These are phyloP conservation scores for Amazona vittata DNA, from an alignment of 2,113 vertebrate species.

Conservation along the genomic window DNA sequence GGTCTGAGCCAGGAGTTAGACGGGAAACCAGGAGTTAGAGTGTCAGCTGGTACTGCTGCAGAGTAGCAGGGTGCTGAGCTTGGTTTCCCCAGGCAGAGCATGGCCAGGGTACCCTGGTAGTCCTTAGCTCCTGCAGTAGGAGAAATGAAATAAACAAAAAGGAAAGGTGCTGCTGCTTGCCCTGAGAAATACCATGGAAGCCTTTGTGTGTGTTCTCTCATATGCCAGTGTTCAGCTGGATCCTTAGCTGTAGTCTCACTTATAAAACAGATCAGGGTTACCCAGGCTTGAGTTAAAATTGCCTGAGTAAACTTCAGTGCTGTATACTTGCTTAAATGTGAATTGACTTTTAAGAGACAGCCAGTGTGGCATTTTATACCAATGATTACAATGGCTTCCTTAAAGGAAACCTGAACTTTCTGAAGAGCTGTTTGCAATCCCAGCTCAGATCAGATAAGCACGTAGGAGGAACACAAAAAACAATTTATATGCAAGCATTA, in stretches of 20 bases:
- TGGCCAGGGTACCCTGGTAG: background rate
- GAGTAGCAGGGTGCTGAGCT: background rate
- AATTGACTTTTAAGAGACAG: background rate
- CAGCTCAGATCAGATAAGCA: background rate
- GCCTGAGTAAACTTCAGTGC: background rate
- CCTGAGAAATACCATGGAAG: background rate
- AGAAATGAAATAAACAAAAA: background rate
- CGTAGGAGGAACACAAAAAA: background rate
- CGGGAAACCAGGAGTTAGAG: too few relatives aligned
- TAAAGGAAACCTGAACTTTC: background rate
- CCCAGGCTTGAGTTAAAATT: background rate
- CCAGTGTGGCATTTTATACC: background rate
- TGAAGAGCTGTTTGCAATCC: background rate
- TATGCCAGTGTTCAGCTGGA: background rate
- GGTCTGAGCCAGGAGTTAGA: background rate
- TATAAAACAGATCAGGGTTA: fast-evolving
- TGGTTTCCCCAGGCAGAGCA: background rate
- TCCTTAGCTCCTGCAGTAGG: background rate
- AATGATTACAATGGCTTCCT: background rate
- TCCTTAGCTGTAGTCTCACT: background rate
- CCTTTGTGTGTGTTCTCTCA: background rate
- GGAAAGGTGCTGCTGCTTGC: background rate
- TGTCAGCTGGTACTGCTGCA: background rate
- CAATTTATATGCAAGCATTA: background rate
- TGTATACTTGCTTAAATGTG: background rate